phyloP scores from a whole-genome alignment of 2,113 vertebrate genomes.

The Siniperca chuatsi region DNA sequence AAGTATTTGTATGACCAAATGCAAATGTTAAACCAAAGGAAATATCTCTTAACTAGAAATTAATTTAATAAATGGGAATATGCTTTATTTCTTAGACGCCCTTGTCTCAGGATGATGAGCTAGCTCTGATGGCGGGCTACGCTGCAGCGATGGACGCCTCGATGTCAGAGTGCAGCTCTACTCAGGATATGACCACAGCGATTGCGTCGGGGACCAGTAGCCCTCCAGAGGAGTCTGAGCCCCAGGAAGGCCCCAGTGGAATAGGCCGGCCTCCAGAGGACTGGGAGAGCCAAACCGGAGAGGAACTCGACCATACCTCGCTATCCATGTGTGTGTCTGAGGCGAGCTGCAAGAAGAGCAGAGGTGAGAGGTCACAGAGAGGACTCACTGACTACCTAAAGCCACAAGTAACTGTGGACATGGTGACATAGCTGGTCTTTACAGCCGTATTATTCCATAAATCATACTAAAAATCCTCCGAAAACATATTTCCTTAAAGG shows the following conservation, averaged over 20 bases:
- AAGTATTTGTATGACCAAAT: background rate
- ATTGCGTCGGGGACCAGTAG: constrained; percentile 54
- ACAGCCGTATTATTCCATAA: background rate
- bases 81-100: constrained; percentile 73
- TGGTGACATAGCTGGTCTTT: background rate
- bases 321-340: constrained; percentile 92
- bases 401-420: background rate
- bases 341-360: constrained; percentile 89
- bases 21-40: background rate
- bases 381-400: background rate
- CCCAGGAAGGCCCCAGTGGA: constrained; percentile 73
- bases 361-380: constrained; percentile 84
- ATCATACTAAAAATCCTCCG: background rate
- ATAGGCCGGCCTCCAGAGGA: constrained; percentile 65
- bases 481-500: background rate
- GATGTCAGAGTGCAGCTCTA: constrained; percentile 75
- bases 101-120: constrained; percentile 91
- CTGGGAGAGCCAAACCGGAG: constrained; percentile 85
- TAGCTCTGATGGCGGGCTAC: constrained; percentile 92
- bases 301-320: constrained; percentile 88
- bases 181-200: constrained; percentile 50
- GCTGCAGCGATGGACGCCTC: constrained; percentile 92
- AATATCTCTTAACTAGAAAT: background rate
- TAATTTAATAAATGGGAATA: background rate
- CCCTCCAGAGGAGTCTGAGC: constrained; percentile 42